Evolutionary conservation across 2,113 vertebrate genomes (phyloP), one percentile per base, ranked within the genome.

Genomic region (Psilopogon haemacephalus): DNA sequence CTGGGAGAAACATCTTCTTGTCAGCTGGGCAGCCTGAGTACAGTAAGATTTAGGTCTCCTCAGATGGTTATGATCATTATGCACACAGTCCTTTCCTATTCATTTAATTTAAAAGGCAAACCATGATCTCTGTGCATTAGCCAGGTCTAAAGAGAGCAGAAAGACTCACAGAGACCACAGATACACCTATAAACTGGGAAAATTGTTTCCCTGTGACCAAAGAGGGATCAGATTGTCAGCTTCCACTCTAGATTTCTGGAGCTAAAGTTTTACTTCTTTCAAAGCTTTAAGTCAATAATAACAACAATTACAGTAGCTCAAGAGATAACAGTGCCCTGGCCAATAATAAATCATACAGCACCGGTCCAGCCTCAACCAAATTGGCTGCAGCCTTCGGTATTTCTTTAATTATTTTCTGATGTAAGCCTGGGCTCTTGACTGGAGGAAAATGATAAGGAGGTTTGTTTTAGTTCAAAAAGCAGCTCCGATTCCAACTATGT

Each of bases 351-450:
- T 94, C 62, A 77, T 76, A 67, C 10, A 80, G 28, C 35, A 80
- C 30, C 13, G 30, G 65, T 50, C 44, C 82, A 86, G 79, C 50
- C 42, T 94, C 90, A 92, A 42, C 24, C 42, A 93, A 90, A 94
- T 59, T 91, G 9, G 8, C 56, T 91, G 35, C 56, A 91, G 33
- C 16, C n/a, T 79, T 88, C 77, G 21, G 37, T 92, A 84, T 85
- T 82, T 83, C 60, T 95, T 79, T 77, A 95, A 88, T 90, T 95
- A 74, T 85, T 96, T 93, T 81, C 65, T 74, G 64, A 70, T 92
- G 38, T 63, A 75, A 46, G 30, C 88, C 90, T 80, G 44, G 27
- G 48, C 14, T 90, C 42, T 84, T 87, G 38, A 59, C 38, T 77
- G 28, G 12, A 71, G 55, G 52, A 91, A 95, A 96, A 94, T 71